Evolutionary conservation across 1,140 invertebrate genomes (phyloP).

Genomic region (Papilio dardanus): DNA sequence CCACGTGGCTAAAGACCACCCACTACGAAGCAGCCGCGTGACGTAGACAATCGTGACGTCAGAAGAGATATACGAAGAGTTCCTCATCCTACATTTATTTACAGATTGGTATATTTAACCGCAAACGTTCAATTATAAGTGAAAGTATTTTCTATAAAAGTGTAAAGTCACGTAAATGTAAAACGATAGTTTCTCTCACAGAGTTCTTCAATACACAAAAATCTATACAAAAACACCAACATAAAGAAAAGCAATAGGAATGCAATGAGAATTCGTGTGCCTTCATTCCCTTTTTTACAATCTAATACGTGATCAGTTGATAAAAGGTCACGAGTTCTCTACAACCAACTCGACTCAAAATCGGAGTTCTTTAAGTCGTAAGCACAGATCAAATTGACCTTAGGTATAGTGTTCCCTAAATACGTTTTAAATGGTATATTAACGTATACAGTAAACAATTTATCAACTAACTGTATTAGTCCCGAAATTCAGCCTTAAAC

Average conservation of each 20-base stretch:
- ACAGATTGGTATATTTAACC: not conserved
- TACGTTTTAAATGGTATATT: no score
- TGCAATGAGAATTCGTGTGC: not conserved
- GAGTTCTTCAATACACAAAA: not conserved
- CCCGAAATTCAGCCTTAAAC: no score
- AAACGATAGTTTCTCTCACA: conserved; percentile 1
- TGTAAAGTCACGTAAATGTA: not conserved
- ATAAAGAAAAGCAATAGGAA: not conserved
- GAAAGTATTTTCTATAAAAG: not conserved
- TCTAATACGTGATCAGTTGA: not conserved
- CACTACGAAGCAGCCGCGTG: not conserved
- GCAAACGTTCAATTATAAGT: not conserved
- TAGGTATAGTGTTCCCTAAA: no score
- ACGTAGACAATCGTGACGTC: conserved; percentile 3
- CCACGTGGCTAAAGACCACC: conserved; percentile 13
- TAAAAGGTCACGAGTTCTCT: not conserved
- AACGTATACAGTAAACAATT: no score
- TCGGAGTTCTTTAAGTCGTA: not conserved
- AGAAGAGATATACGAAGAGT: not conserved
- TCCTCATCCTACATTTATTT: no score
- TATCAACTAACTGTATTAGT: no score
- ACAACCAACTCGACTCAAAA: not conserved
- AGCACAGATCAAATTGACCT: not conserved
- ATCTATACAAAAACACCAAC: conserved; percentile 1
- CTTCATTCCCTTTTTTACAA: not conserved